These are phyloP conservation scores for Corythoichthys haematopterus DNA, from an alignment of 2,113 vertebrate species.

Conservation along the genomic window DNA sequence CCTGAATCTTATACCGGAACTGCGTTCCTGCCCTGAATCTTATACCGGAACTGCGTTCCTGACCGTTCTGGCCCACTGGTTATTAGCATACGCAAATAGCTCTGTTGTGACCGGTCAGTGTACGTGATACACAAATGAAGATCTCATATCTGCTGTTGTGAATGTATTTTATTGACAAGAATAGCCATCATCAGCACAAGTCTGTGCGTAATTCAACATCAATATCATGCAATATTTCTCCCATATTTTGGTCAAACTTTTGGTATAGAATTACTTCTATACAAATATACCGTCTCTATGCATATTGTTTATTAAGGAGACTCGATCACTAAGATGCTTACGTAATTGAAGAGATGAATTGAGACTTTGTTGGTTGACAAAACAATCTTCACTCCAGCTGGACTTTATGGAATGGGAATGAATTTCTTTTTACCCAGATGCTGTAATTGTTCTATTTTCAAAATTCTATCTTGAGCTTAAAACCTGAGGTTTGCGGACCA, in stretches of 20 bases:
- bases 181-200: slow-evolving; percentile 27
- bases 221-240: slow-evolving; percentile 57
- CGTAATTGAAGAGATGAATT: slow-evolving; percentile 26
- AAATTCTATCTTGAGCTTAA: not conserved
- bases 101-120: not conserved
- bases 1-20: too few species aligned
- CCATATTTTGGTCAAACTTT: slow-evolving; percentile 41
- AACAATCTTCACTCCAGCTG: slow-evolving; percentile 11
- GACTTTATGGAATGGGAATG: slow-evolving; percentile 19
- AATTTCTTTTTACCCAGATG: not conserved
- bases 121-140: not conserved
- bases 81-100: not conserved
- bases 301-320: slow-evolving; percentile 46
- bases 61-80: too few species aligned
- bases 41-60: too few species aligned
- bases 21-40: too few species aligned
- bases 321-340: slow-evolving; percentile 14
- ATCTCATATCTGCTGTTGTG: slow-evolving; percentile 24
- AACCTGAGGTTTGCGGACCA: not conserved
- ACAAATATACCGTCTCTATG: slow-evolving; percentile 57
- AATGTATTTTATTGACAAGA: slow-evolving; percentile 64
- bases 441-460: not conserved
- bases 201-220: slow-evolving; percentile 48
- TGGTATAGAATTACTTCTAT: slow-evolving; percentile 55
- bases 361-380: slow-evolving; percentile 42